phyloP scores from a whole-genome alignment of 2,888 invertebrate genomes.

The Netelia melanura region DNA sequence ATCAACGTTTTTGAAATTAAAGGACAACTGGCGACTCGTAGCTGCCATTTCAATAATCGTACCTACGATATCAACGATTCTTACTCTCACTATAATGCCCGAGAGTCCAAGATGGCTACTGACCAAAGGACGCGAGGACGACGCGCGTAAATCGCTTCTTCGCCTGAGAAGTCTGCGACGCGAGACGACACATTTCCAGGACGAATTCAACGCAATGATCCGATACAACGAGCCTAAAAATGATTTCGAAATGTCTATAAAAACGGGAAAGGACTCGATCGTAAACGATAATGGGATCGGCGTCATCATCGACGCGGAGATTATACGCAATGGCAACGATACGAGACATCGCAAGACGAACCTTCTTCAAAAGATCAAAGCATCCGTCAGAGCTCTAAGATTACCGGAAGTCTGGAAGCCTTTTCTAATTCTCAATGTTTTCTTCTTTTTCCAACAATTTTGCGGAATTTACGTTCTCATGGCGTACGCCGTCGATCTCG shows the following conservation, averaged over 20 bases:
- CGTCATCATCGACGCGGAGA: background rate
- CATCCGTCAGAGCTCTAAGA: slow-evolving; percentile 37
- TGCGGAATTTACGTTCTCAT: slow-evolving; percentile 71
- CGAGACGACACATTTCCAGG: slow-evolving; percentile 68
- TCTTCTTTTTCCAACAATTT: slow-evolving; percentile 74
- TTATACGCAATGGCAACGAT: background rate
- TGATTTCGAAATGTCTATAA: slow-evolving; percentile 49
- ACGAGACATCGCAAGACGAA: background rate
- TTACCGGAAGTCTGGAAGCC: slow-evolving; percentile 75
- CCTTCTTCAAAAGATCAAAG: slow-evolving; percentile 46
- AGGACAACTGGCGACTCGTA: slow-evolving; percentile 83
- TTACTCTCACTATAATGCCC: slow-evolving; percentile 82
- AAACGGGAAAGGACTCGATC: background rate
- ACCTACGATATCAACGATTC: slow-evolving; percentile 80
- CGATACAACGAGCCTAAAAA: slow-evolving; percentile 63
- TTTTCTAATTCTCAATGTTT: slow-evolving; percentile 67
- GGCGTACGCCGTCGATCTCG: slow-evolving; percentile 71
- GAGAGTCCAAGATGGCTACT: slow-evolving; percentile 86
- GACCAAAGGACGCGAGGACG: slow-evolving; percentile 82
- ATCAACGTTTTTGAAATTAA: slow-evolving; percentile 52
- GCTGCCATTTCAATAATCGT: slow-evolving; percentile 80
- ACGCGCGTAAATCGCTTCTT: slow-evolving; percentile 83
- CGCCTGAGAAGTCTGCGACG: slow-evolving; percentile 79
- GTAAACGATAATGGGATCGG: background rate
- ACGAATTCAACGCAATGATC: slow-evolving; percentile 71